These are phyloP conservation scores for Sorex araneus DNA, from an alignment of 2,113 vertebrate species.

Conservation along the genomic window DNA sequence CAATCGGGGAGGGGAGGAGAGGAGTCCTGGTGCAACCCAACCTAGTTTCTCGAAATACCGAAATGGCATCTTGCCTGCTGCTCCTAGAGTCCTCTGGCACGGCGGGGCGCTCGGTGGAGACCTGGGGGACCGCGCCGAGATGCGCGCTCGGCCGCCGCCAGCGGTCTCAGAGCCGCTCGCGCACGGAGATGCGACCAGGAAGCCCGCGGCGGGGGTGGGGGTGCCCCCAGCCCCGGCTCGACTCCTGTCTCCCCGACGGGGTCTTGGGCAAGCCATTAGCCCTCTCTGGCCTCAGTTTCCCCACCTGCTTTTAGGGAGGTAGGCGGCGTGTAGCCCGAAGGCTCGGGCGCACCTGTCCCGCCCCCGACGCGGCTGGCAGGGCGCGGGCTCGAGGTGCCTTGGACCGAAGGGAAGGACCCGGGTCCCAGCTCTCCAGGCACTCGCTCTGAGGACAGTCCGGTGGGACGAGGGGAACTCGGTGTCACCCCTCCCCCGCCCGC, in stretches of 20 bases:
- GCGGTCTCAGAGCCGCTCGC: background rate
- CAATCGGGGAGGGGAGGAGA: too few relatives aligned
- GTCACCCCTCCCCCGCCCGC: background rate
- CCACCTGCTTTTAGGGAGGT: background rate
- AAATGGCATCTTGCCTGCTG: background rate
- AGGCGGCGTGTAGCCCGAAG: background rate
- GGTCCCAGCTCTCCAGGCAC: background rate
- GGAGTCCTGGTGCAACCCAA: background rate
- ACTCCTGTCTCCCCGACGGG: background rate
- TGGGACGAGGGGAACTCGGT: background rate
- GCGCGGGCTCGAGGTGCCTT: too few relatives aligned
- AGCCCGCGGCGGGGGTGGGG: background rate
- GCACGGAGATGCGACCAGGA: background rate
- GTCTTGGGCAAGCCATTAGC: background rate
- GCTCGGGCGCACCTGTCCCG: background rate
- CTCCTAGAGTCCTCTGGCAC: background rate
- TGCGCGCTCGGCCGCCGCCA: background rate
- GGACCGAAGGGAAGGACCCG: background rate
- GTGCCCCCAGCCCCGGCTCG: background rate
- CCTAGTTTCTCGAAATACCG: background rate
- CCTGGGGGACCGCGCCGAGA: fast-evolving
- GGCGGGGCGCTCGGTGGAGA: background rate
- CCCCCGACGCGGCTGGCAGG: background rate
- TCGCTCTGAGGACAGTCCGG: too few relatives aligned
- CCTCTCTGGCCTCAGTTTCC: background rate